A percentile compares a stretch with the other conserved stretches of the same genome.
These are phyloP conservation scores for Drosophila buzzatii DNA, from an alignment of 2,888 invertebrate genomes.

Conservation along the genomic window DNA sequence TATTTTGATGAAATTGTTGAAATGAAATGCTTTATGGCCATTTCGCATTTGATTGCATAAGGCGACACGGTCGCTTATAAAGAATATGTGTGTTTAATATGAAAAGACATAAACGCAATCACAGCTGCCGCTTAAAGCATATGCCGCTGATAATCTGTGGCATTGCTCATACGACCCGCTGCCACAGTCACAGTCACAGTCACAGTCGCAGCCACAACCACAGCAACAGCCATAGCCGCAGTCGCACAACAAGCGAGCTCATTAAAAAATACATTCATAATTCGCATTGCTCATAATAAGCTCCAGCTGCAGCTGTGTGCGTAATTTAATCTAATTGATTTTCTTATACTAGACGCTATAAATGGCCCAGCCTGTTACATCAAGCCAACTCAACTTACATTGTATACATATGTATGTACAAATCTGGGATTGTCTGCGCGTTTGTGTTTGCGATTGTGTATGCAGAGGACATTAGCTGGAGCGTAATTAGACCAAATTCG, in stretches of 20 bases:
- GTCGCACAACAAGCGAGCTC: conserved; percentile 50
- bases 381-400: conserved; percentile 18
- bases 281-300: conserved; percentile 39
- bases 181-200: neutral
- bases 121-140: conserved; percentile 51
- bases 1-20: conserved; percentile 45
- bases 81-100: conserved; percentile 66
- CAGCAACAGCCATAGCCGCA: neutral
- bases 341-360: conserved; percentile 28
- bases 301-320: conserved; percentile 48
- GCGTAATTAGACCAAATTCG: conserved; percentile 31
- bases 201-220: neutral
- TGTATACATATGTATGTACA: neutral
- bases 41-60: conserved; percentile 65
- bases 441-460: neutral
- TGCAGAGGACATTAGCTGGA: conserved; percentile 18
- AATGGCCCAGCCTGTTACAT: conserved; percentile 32
- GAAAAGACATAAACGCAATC: conserved; percentile 60
- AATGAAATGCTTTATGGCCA: conserved; percentile 49
- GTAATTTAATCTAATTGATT: conserved; percentile 62
- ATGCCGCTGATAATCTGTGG: conserved; percentile 47
- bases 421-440: neutral
- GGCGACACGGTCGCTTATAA: conserved; percentile 51
- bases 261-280: conserved; percentile 61
- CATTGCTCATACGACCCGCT: conserved; percentile 48